Evolutionary conservation across 2,888 invertebrate species (phyloP).

Genomic region (Omphaloscelis lunosa): DNA sequence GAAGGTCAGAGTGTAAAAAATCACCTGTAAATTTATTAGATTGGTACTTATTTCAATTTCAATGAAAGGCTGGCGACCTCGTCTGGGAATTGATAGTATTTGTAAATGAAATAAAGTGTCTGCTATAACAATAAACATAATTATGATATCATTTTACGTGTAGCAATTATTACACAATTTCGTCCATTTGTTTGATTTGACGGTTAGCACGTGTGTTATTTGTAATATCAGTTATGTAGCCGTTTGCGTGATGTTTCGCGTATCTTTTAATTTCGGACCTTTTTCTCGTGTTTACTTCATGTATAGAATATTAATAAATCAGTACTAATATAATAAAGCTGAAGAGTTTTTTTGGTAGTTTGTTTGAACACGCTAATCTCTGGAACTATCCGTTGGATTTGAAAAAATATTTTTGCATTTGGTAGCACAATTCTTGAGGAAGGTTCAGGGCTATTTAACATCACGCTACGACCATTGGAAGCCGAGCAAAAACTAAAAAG

Average conservation of each 20-base stretch:
- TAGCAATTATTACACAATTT: slow-evolving; percentile 26
- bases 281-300: not conserved
- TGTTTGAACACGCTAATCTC: too few relatives aligned
- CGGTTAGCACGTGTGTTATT: slow-evolving; percentile 16
- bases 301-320: not conserved
- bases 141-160: slow-evolving; percentile 18
- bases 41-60: slow-evolving; percentile 31
- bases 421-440: too few relatives aligned
- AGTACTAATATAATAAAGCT: too few relatives aligned
- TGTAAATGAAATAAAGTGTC: slow-evolving; percentile 34
- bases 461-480: too few relatives aligned
- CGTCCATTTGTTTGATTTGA: slow-evolving; percentile 27
- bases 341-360: too few relatives aligned
- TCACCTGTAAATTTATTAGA: slow-evolving; percentile 18
- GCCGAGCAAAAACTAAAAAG: too few relatives aligned
- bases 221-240: slow-evolving; percentile 29
- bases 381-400: too few relatives aligned
- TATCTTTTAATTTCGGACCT: slow-evolving; percentile 20
- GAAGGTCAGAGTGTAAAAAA: slow-evolving; percentile 23
- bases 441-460: too few relatives aligned
- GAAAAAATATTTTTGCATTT: too few relatives aligned
- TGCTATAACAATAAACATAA: slow-evolving; percentile 20
- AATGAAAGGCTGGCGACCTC: slow-evolving; percentile 56
- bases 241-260: slow-evolving; percentile 19
- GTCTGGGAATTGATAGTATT: slow-evolving; percentile 30